These are phyloP conservation scores for Drosophila lowei DNA, from an alignment of 1,140 invertebrate genomes.

Conservation along the genomic window DNA sequence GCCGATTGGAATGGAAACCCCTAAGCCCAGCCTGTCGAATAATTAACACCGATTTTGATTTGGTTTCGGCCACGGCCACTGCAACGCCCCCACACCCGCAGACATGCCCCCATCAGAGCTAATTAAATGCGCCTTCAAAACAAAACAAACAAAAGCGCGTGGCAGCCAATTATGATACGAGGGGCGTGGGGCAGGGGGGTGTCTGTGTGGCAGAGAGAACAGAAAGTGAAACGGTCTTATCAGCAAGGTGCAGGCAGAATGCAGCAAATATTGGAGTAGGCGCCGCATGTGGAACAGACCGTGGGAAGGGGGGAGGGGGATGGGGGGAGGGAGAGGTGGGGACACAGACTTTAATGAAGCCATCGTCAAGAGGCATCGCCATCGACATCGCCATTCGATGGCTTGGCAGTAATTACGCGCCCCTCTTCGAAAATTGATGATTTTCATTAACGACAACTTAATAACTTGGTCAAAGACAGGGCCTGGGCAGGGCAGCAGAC, in stretches of 20 bases:
- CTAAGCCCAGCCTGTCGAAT: background rate
- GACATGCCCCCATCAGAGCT: conserved; percentile 9
- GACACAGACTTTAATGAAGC: conserved; percentile 41
- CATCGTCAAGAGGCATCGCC: conserved; percentile 28
- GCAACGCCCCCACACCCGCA: conserved; percentile 19
- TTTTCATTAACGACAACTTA: conserved; percentile 79
- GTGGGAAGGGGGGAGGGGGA: background rate
- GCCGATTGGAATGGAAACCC: too few species aligned
- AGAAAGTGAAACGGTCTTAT: conserved; percentile 55
- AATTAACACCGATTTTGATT: conserved; percentile 19
- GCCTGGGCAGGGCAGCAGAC: conserved; percentile 30
- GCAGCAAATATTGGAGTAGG: conserved; percentile 39
- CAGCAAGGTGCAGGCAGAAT: conserved; percentile 42
- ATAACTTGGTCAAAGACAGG: conserved; percentile 71
- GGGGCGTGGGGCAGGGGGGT: background rate
- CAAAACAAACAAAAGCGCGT: conserved; percentile 52
- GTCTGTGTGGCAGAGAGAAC: conserved; percentile 12
- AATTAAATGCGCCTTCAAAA: conserved; percentile 55
- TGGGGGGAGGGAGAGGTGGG: background rate
- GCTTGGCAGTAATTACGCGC: conserved; percentile 54
- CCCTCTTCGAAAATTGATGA: conserved; percentile 66
- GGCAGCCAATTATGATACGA: conserved; percentile 31
- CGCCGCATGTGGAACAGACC: conserved; percentile 3
- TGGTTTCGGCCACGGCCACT: conserved; percentile 4
- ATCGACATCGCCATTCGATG: conserved; percentile 22